phyloP scores from a whole-genome alignment of 2,888 invertebrate species.

The Drosophila mulleri region DNA sequence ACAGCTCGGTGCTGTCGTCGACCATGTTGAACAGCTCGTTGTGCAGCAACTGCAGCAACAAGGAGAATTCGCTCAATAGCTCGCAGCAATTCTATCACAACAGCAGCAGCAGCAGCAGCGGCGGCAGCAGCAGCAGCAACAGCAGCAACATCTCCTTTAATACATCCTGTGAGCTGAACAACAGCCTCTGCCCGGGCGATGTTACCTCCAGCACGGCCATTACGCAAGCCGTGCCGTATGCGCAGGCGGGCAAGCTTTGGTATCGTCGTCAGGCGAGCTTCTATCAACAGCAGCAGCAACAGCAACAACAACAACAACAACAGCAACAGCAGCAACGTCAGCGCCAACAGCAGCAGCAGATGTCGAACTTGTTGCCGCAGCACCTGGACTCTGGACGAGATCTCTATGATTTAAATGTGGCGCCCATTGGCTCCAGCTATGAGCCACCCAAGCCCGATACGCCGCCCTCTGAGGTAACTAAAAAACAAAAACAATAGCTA shows the following conservation, averaged over 20 bases:
- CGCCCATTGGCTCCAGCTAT: conserved; percentile 71
- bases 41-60: conserved; percentile 69
- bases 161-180: conserved; percentile 74
- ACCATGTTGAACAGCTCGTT: conserved; percentile 71
- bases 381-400: conserved; percentile 30
- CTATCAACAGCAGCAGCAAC: conserved; percentile 53
- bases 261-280: conserved; percentile 74
- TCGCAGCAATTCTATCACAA: conserved; percentile 63
- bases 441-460: conserved; percentile 84
- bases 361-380: conserved; percentile 2
- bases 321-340: conserved; percentile 19
- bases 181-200: conserved; percentile 61
- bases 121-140: conserved; percentile 65
- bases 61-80: conserved; percentile 79
- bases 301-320: conserved; percentile 20
- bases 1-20: conserved; percentile 68
- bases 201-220: conserved; percentile 57
- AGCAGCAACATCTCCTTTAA: conserved; percentile 66
- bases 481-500: too few species aligned
- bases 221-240: conserved; percentile 30
- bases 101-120: conserved; percentile 30
- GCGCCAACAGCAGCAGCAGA: conserved; percentile 27
- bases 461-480: conserved; percentile 77
- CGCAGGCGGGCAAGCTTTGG: conserved; percentile 71
- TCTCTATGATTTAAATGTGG: conserved; percentile 71